These are phyloP conservation scores for Oscheius sp. DNA, from an alignment of 2,888 invertebrate species.

Conservation along the genomic window DNA sequence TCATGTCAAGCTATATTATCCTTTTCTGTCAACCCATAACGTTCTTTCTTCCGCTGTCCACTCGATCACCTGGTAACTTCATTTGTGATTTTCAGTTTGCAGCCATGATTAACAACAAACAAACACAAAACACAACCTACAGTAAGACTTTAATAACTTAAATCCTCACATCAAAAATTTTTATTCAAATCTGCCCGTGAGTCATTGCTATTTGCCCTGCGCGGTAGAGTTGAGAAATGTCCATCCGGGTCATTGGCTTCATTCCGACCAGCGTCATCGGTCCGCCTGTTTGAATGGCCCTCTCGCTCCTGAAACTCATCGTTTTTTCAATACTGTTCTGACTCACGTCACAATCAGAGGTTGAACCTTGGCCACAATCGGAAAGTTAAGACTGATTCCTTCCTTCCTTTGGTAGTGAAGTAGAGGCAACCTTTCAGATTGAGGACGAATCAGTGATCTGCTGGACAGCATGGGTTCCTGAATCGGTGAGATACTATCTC, in stretches of 20 bases:
- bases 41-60: too few species aligned
- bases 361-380: neutral
- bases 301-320: conserved; percentile 18
- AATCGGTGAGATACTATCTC: neutral
- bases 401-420: conserved; percentile 17
- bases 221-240: conserved; percentile 24
- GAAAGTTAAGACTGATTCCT: neutral
- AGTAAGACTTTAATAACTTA: too few species aligned
- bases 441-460: neutral
- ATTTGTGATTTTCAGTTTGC: too few species aligned
- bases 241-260: conserved; percentile 31
- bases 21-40: too few species aligned
- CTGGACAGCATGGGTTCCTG: neutral
- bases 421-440: conserved; percentile 22
- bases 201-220: conserved; percentile 23
- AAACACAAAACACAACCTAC: too few species aligned
- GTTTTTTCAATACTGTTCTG: neutral
- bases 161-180: too few species aligned
- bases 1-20: too few species aligned
- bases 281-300: conserved; percentile 20
- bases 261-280: conserved; percentile 29
- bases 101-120: too few species aligned
- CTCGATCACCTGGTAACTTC: too few species aligned
- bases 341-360: conserved; percentile 17
- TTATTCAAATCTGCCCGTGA: neutral